Evolutionary conservation across 2,888 invertebrate genomes (phyloP), one percentile per base, ranked within the genome.

Genomic region (Melieria picta): DNA sequence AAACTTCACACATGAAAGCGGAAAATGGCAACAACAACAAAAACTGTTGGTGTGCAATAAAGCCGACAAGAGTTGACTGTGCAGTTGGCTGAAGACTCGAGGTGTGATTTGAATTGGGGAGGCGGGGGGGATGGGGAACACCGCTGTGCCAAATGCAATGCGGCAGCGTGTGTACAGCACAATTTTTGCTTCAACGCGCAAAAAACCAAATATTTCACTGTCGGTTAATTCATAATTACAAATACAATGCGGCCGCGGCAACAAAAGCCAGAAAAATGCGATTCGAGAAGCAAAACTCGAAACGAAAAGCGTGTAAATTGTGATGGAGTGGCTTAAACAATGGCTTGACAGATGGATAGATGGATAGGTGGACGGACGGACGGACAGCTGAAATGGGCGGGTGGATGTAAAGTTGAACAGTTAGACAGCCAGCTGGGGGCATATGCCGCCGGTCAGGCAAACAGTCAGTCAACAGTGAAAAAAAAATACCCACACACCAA

Each of bases 131-230:
- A 3, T 0, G 3, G 3, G 43, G 60, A 11, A 43, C 45, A 42
- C 45, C 4, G 58, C 16, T 30, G 30, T 30, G 30, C 30, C 30
- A 30, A 30, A 30, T 30, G 30, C 30, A 30, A 30, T 30, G 30
- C 30, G 30, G 30, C 30, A 30, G 30, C 30, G 30, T 30, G 30
- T 30, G 30, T 30, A 30, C 30, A 30, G 30, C 30, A 30, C 30
- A 30, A 30, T 30, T 63, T 48, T 60, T 64, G 65, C 57, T 45
- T 50, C 60, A 71, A 71, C 65, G 71, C 71, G 71, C 61, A 46
- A 61, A 71, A 65, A 71, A 65, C 62, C 55, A 50, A 45, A 57
- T 70, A 45, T 65, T 58, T 42, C 50, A 46, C 48, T 64, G 48
- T 50, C 13, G 58, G 60, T 11, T 16, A 58, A 65, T 64, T 50